Percentiles rank a stretch among this genome's conserved stretches.
These are phyloP conservation scores for Drosophila equinoxialis DNA, from an alignment of 1,140 invertebrate genomes.

Conservation along the genomic window DNA sequence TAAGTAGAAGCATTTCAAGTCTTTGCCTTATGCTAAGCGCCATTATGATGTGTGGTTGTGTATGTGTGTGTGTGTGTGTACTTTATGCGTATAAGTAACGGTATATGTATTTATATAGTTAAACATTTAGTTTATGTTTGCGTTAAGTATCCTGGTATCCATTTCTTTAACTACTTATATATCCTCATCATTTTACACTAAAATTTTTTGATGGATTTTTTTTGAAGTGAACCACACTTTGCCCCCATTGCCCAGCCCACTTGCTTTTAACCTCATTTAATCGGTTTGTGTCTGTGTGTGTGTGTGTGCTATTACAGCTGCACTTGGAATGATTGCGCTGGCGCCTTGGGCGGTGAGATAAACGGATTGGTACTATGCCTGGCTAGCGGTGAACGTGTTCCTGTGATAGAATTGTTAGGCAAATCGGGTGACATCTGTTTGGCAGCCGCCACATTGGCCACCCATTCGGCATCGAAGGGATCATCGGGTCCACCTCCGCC, in stretches of 20 bases:
- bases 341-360: conserved; percentile 84
- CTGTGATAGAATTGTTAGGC: conserved; percentile 26
- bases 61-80: conserved; percentile 49
- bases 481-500: conserved; percentile 84
- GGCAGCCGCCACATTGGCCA: conserved; percentile 83
- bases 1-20: conserved; percentile 41
- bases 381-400: conserved; percentile 40
- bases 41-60: conserved; percentile 34
- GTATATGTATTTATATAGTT: conserved; percentile 56
- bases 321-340: conserved; percentile 87
- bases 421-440: conserved; percentile 77
- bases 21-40: conserved; percentile 53
- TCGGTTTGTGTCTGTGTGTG: background rate
- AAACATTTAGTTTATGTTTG: conserved; percentile 72
- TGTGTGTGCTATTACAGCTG: conserved; percentile 84
- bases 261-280: background rate
- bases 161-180: conserved; percentile 43
- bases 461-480: conserved; percentile 95
- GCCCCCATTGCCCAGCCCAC: conserved; percentile 27
- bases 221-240: conserved; percentile 80
- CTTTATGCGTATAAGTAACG: conserved; percentile 51
- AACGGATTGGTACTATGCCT: conserved; percentile 84
- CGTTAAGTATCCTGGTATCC: conserved; percentile 68
- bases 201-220: conserved; percentile 56
- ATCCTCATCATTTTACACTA: conserved; percentile 47